Evolutionary conservation across 2,888 invertebrate species (phyloP).

Genomic region (Dryomyza anilis): DNA sequence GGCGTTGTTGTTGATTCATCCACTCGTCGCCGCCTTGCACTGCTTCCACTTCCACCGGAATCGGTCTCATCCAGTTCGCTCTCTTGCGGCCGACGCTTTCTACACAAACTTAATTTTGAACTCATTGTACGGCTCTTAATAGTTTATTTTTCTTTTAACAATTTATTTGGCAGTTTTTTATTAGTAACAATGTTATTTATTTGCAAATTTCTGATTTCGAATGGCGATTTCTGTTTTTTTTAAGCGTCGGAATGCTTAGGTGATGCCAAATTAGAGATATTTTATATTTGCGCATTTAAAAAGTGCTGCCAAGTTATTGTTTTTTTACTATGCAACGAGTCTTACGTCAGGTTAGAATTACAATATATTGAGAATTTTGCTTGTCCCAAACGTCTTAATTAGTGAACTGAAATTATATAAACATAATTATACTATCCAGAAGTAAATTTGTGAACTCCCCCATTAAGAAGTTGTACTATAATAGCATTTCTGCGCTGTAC

Average conservation of each 20-base stretch:
- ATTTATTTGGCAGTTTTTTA: not conserved
- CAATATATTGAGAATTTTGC: not conserved
- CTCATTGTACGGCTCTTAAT: not conserved
- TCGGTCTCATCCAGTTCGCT: too few relatives aligned
- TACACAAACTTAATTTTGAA: conserved; percentile 12
- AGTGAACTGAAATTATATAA: not conserved
- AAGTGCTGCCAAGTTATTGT: not conserved
- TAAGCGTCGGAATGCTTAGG: not conserved
- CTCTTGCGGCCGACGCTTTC: conserved; percentile 6
- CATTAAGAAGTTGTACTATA: too few relatives aligned
- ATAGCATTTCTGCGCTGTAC: too few relatives aligned
- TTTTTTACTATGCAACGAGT: not conserved
- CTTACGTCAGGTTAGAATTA: not conserved
- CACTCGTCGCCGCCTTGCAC: not conserved
- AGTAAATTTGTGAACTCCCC: too few relatives aligned
- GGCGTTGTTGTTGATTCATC: not conserved
- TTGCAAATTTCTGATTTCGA: too few relatives aligned
- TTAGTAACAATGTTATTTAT: too few relatives aligned
- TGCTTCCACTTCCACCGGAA: too few relatives aligned
- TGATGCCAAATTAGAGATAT: too few relatives aligned
- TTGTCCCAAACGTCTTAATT: not conserved
- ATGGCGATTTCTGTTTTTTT: too few relatives aligned
- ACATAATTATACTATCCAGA: too few relatives aligned
- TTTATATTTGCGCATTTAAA: not conserved
- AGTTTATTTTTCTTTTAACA: not conserved